Percentiles rank a stretch among this genome's conserved stretches.
phyloP scores from a whole-genome alignment of 2,113 vertebrate species.

The Genyomyrus donnyi region DNA sequence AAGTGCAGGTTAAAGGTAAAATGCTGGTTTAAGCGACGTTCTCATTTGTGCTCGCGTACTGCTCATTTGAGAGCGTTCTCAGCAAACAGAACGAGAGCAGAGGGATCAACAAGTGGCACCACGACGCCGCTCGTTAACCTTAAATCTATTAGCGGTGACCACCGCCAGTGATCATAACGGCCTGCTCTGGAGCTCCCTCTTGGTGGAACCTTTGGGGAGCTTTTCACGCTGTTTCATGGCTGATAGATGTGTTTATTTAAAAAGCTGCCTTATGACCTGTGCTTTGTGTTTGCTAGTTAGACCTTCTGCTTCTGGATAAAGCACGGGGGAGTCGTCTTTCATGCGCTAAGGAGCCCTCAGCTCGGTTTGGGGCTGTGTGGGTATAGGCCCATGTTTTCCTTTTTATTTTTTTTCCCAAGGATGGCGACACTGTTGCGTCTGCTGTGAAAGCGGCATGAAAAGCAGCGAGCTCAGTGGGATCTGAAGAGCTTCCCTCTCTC shows the following conservation, averaged over 20 bases:
- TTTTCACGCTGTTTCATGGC: background rate
- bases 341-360: background rate
- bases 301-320: background rate
- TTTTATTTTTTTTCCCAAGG: background rate
- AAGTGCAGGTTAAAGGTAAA: background rate
- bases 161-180: background rate
- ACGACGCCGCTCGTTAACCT: background rate
- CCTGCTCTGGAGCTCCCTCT: background rate
- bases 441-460: background rate
- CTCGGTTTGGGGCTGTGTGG: background rate
- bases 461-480: background rate
- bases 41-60: background rate
- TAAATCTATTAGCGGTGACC: background rate
- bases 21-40: background rate
- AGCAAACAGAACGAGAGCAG: background rate
- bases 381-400: background rate
- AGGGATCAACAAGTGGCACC: background rate
- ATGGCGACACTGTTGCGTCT: background rate
- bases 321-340: background rate
- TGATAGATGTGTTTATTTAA: conserved; percentile 3
- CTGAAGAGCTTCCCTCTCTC: background rate
- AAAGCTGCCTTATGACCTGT: background rate
- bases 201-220: background rate
- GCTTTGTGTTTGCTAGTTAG: background rate
- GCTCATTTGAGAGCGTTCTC: background rate